These are phyloP conservation scores for Geotrupes spiniger DNA, from an alignment of 2,888 invertebrate genomes.

Conservation along the genomic window DNA sequence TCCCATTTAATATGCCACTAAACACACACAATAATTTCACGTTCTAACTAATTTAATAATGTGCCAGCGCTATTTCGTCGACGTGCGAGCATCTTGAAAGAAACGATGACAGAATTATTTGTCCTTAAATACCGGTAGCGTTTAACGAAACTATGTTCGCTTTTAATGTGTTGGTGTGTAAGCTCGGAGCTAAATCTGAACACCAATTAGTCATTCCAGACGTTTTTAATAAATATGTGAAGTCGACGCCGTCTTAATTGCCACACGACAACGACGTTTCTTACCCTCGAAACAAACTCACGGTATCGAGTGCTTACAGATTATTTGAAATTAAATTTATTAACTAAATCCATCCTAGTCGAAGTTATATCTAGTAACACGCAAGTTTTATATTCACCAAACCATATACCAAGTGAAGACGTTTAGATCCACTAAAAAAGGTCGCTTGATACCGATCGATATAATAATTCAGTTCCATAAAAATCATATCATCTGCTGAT, in stretches of 20 bases:
- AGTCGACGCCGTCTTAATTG: conserved; percentile 17
- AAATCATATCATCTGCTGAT: too few species aligned
- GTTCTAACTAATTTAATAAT: conserved; percentile 22
- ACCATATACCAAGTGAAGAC: too few species aligned
- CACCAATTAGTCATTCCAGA: conserved; percentile 32
- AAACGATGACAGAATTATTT: conserved; percentile 32
- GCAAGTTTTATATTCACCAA: too few species aligned
- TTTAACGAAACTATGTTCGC: conserved; percentile 17
- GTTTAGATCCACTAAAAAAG: too few species aligned
- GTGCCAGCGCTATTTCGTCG: conserved; percentile 18
- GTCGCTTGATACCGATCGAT: too few species aligned
- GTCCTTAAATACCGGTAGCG: conserved; percentile 32
- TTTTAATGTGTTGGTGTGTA: background rate
- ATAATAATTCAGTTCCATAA: too few species aligned
- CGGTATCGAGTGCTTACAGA: too few species aligned
- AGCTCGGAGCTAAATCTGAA: conserved; percentile 29
- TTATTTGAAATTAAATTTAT: too few species aligned
- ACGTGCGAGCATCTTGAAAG: conserved; percentile 20
- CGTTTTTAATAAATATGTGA: conserved; percentile 22
- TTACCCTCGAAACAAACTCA: too few species aligned
- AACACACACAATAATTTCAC: conserved; percentile 10
- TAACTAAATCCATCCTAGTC: too few species aligned
- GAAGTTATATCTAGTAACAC: too few species aligned
- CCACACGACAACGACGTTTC: too few species aligned
- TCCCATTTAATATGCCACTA: conserved; percentile 20